These are phyloP conservation scores for Epirrhoe tristata DNA, from an alignment of 2,888 invertebrate genomes.

Conservation along the genomic window DNA sequence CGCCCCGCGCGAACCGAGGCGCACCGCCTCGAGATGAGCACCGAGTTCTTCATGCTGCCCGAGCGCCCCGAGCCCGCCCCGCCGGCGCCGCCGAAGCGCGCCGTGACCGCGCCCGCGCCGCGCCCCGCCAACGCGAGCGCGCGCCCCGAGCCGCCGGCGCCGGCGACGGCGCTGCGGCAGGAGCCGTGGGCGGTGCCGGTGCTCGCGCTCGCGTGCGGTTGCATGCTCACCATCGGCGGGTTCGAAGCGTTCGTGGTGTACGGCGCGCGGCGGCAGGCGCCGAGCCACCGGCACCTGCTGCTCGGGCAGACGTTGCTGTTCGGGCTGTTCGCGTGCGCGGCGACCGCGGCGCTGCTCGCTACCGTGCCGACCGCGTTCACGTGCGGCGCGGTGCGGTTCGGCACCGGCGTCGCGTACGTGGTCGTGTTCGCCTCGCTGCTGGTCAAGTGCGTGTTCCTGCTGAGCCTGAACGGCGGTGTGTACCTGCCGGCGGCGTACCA, in stretches of 20 bases:
- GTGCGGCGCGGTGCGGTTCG: conserved; percentile 93
- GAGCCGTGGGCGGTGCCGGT: conserved; percentile 97
- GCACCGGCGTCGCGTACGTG: conserved; percentile 92
- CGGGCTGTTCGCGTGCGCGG: conserved; percentile 93
- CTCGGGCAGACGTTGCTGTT: conserved; percentile 94
- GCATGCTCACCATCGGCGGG: conserved; percentile 93
- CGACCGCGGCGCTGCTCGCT: conserved; percentile 91
- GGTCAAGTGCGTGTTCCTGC: conserved; percentile 96
- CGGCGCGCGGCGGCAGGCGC: conserved; percentile 91
- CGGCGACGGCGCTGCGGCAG: conserved; percentile 83
- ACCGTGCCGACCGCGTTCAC: conserved; percentile 92
- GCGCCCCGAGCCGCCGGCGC: conserved; percentile 51
- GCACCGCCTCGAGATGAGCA: conserved; percentile 91
- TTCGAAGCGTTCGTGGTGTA: conserved; percentile 96
- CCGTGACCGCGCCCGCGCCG: conserved; percentile 55
- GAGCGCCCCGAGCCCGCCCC: conserved; percentile 69
- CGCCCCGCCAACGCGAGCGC: conserved; percentile 61
- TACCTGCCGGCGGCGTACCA: conserved; percentile 97
- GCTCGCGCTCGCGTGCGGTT: conserved; percentile 92
- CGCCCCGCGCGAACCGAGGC: conserved; percentile 76
- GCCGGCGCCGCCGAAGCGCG: conserved; percentile 64
- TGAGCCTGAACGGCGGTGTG: conserved; percentile 95
- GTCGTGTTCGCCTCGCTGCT: conserved; percentile 95
- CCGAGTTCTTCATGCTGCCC: conserved; percentile 93
- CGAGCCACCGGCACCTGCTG: conserved; percentile 93